Base-by-base conservation (phyloP, 2,113 vertebrate genomes). In the Gymnorhina tibicen region DNA sequence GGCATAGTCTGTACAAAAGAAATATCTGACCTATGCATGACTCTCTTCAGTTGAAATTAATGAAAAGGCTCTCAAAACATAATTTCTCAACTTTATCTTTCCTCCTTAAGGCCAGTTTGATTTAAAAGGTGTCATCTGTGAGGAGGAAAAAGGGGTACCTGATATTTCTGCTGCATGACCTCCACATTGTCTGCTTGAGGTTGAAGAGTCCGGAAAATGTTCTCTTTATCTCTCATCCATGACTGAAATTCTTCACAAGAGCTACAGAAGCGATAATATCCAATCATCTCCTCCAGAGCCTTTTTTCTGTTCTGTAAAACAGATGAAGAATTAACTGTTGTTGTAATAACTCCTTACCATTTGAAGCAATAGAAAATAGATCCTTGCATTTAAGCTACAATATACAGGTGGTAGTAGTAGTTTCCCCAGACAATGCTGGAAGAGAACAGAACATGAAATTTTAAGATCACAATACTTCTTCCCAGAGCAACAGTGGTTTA, bases 191-290 rank as follows among this genome's bases (percentile, higher is more conserved):
- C 97, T 3, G 97, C 72, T 27, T 97, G 97, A 53, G 98, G 98
- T 77, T 96, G 98, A 92, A 99, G 97, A 22, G 96, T 97, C 63
- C 92, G 96, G 63, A 99, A 98, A 89, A 98, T 84, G 8, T 97
- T 98, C 47, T 98, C 98, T 94, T 99, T 99, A 87, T 99, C 98
- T 58, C 98, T 98, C 97, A 99, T 98, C 99, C 99, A 99, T 1
- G 98, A 99, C 89, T 98, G 98, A 91, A 99, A 99, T 93, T 98
- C 99, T 89, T 97, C 87, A 4, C 99, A 99, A 82, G 98, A 98
- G 91, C 97, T 97, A 75, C 96, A 98, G 97, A 99, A 99, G 6
- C 95, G 97, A 84, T 98, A 98, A 26, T 99, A 97, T 27, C 95
- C 97, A 68, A 98, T 97, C 24, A 89, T 97, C 80, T 99, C 99